Base-by-base conservation (phyloP, 2,113 vertebrate species). In the Dromas ardeola region DNA sequence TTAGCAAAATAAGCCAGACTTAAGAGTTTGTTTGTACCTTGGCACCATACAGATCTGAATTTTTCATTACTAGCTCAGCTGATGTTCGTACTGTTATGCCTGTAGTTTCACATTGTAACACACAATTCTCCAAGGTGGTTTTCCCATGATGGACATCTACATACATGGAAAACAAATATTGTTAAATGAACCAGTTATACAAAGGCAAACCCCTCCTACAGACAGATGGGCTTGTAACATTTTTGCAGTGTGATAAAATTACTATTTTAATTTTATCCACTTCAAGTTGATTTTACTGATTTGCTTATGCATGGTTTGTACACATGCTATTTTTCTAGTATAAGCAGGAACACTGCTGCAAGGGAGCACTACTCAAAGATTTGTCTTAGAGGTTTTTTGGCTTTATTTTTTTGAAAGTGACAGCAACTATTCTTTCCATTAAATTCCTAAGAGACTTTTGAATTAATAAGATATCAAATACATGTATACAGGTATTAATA, bases 41-140 rank as follows among this genome's bases (percentile, higher is more conserved):
- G 61, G 99, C 99, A 69, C 99, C 99, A 56, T 99, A 99, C 36
- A 99, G 98, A 96, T 99, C 99, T 9, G 99, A 99, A 94, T 99
- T 99, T 77, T 98, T 99, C 99, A 99, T 99, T 65, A 98, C 58
- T 13, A 99, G 97, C 34, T 98, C 98, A 62, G 99, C 99, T 16
- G 99, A 98, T 5, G 98, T 99, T 52, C 99, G 98, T 18, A 99
- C 98, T 3, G 99, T 99, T 79, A 99, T 98, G 6, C 99, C 99
- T 3, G 99, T 99, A 19, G 99, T 99, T 89, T 99, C 99, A 89
- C 99, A 99, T 34, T 99, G 99, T 40, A 99, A 96, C 61, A 99
- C 99, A 81, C 99, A 99, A 92, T 99, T 99, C 95, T 99, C 99
- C 98, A 99, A 90, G 20, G 98, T 98, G 25, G 99, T 98, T 93